Base-by-base conservation (phyloP, 2,797 vertebrate species). In the Acanthiza pusilla region DNA sequence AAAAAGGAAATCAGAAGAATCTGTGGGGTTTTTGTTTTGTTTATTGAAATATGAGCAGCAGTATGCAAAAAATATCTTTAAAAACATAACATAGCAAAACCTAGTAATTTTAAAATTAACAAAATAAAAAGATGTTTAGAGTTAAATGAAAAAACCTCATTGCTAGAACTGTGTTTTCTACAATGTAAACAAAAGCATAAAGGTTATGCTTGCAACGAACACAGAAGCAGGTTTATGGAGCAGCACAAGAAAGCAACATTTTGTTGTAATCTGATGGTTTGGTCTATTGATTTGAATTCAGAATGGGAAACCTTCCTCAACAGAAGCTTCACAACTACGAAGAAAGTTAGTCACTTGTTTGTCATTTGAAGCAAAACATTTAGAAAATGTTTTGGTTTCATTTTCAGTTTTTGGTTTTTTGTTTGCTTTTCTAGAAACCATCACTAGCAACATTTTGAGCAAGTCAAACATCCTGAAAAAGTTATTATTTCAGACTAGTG, bases 1-100 rank as follows among this genome's bases (percentile, higher is more conserved):
- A 94, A 26, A 71, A 91, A 95, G 55, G 65, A 96, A 89, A 85
- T 34, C 25, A 89, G 63, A 51, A 83, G 62, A 76, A 68, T 30
- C 25, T 30, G 32, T 50, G 51, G 34, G 5, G n/a, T 54, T 75
- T 62, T 94, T 89, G 54, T 90, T 93, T 97, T 85, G 93, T 98
- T 98, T 97, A 98, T 97, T 98, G 97, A 98, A 98, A 97, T 97
- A 97, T 36, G 93, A 97, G 96, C 96, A 98, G 97, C 97, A 97
- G 91, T 97, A 98, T 92, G 96, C 97, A 98, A 98, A 97, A 98
- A 94, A 97, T 76, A 96, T 91, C 96, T 97, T 98, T 96, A 93
- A 97, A 97, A 98, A 97, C 94, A 82, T 95, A 97, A 96, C 88
- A 97, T 71, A 97, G 96, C 95, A 96, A 98, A 97, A 97, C 68